Evolutionary conservation across 2,888 invertebrate genomes (phyloP).

Genomic region (Tetranychus truncatus): DNA sequence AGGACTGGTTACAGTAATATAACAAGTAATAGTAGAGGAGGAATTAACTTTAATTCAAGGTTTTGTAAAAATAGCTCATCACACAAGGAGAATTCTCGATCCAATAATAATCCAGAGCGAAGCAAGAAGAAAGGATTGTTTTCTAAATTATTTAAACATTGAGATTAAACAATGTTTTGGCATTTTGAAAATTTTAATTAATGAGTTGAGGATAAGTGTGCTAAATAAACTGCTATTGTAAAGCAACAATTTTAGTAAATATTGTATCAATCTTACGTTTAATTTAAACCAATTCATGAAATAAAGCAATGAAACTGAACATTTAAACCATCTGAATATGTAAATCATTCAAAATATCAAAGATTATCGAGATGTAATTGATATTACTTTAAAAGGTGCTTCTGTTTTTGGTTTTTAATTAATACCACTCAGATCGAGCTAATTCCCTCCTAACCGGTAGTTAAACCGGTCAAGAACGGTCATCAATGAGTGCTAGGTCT

Average conservation of each 20-base stretch:
- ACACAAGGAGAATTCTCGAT: not conserved
- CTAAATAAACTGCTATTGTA: too few species aligned
- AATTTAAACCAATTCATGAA: too few species aligned
- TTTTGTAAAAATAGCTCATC: not conserved
- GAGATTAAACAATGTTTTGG: not conserved
- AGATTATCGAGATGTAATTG: too few species aligned
- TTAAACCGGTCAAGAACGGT: slow-evolving; percentile 16
- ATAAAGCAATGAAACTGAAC: too few species aligned
- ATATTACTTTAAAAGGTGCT: not conserved
- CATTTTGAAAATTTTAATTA: too few species aligned
- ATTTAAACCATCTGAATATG: too few species aligned
- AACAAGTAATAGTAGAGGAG: not conserved
- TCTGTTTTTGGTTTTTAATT: slow-evolving; percentile 13
- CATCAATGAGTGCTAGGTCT: slow-evolving; percentile 17
- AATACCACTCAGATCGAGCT: slow-evolving; percentile 21
- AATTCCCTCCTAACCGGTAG: slow-evolving; percentile 16
- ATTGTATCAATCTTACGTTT: too few species aligned
- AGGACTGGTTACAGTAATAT: not conserved
- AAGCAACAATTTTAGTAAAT: too few species aligned
- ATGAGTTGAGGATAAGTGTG: too few species aligned
- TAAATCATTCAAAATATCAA: too few species aligned
- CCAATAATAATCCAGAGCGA: not conserved
- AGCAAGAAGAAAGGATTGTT: not conserved
- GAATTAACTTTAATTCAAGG: not conserved
- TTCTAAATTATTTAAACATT: not conserved